Percentiles rank a stretch among this genome's conserved stretches.
Evolutionary conservation across 2,888 invertebrate genomes (phyloP).

Genomic region (Elgonia sp.): DNA sequence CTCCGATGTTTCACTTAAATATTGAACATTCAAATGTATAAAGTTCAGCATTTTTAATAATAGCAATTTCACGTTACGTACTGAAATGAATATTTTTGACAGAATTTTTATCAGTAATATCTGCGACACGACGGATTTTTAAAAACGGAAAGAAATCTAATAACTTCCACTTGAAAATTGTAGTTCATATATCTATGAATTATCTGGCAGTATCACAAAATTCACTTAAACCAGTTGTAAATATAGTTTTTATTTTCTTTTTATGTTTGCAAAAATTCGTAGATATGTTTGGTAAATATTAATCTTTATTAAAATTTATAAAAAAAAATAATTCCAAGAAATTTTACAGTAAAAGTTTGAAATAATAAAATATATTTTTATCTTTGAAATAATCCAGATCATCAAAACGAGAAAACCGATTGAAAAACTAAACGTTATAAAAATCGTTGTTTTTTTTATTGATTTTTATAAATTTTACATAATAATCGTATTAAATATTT

Average conservation of each 20-base stretch:
- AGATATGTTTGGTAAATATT: background rate
- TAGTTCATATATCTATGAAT: constrained; percentile 4
- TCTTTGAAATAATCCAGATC: no score
- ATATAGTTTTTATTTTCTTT: background rate
- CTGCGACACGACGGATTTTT: constrained; percentile 13
- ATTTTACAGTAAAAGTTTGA: no score
- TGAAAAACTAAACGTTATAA: no score
- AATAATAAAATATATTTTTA: no score
- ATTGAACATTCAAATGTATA: no score
- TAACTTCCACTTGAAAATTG: constrained; percentile 5
- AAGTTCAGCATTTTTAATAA: no score
- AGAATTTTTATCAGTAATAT: constrained; percentile 14
- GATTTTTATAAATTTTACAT: no score
- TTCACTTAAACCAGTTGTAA: background rate
- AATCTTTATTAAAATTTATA: background rate
- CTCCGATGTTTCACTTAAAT: no score
- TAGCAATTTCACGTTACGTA: background rate
- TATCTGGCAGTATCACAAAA: background rate
- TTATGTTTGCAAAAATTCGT: background rate
- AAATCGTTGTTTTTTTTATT: no score
- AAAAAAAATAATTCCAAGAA: no score
- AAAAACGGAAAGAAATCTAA: constrained; percentile 19
- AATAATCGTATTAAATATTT: no score
- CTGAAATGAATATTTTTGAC: background rate
- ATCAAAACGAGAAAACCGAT: no score